Percentiles rank a stretch among this genome's conserved stretches.
Evolutionary conservation across 37 sponge, comb jelly and placozoan species (phyloP).

Genomic region (Chondrilla cf. caribensis): DNA sequence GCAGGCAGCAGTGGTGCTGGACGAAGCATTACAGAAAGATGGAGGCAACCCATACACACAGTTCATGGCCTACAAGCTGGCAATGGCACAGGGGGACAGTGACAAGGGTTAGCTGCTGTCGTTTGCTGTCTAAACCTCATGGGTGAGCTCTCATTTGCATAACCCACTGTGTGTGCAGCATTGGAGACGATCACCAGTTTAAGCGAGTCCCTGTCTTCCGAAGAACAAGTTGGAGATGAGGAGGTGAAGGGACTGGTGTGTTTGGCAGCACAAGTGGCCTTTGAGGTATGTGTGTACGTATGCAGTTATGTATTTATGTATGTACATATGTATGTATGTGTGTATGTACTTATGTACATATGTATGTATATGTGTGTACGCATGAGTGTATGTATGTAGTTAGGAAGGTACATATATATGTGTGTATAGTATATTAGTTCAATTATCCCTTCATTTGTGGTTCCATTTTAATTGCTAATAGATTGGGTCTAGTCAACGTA

Average conservation of each 20-base stretch:
- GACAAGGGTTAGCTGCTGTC: constrained; percentile 44
- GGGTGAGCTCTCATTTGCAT: neutral
- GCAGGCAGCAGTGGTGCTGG: constrained; percentile 57
- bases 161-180: neutral
- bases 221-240: constrained; percentile 11
- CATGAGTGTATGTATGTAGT: too few species aligned
- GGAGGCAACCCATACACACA: constrained; percentile 59
- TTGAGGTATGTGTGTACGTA: constrained; percentile 57
- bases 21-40: constrained; percentile 38
- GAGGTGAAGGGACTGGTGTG: constrained; percentile 59
- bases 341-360: too few species aligned
- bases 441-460: too few species aligned
- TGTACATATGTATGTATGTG: neutral
- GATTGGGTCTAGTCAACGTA: too few species aligned
- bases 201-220: constrained; percentile 26
- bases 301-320: neutral
- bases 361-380: too few species aligned
- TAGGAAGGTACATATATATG: too few species aligned
- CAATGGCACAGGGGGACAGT: constrained; percentile 43
- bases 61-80: constrained; percentile 75
- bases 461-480: too few species aligned
- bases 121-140: neutral
- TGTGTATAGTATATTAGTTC: too few species aligned
- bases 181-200: neutral
- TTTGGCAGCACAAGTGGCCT: constrained; percentile 85